Percentiles rank a stretch among this genome's conserved stretches.
phyloP scores from a whole-genome alignment of 2,113 vertebrate genomes.

The Ochotona princeps region DNA sequence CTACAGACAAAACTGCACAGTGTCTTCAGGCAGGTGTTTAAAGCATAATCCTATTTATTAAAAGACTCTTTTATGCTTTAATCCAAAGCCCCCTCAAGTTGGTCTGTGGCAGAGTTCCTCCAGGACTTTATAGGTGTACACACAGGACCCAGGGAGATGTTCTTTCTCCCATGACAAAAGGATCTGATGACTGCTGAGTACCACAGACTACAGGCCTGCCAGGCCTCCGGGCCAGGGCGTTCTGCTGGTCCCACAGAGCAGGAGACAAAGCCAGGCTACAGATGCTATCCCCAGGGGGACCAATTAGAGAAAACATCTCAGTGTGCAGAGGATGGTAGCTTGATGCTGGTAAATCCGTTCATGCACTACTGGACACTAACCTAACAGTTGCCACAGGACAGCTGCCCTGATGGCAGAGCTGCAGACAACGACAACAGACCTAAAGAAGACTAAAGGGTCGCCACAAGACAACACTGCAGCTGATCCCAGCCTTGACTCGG shows the following conservation, averaged over 20 bases:
- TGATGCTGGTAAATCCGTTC: constrained; percentile 25
- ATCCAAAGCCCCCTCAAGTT: neutral
- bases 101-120: neutral
- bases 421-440: neutral
- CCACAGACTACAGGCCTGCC: neutral
- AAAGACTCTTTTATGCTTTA: constrained; percentile 35
- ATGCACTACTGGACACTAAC: neutral
- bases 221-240: neutral
- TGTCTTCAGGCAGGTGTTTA: neutral
- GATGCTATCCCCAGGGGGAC: neutral
- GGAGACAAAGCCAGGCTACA: neutral
- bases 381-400: neutral
- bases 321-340: neutral
- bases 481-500: neutral
- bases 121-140: constrained; percentile 37
- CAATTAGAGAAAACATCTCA: constrained; percentile 49
- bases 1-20: neutral
- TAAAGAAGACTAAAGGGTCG: neutral
- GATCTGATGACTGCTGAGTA: constrained; percentile 35
- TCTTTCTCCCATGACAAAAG: constrained; percentile 38
- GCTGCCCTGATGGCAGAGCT: neutral
- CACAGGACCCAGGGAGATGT: neutral
- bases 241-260: neutral
- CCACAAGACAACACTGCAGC: neutral
- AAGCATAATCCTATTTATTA: constrained; percentile 21